These are phyloP conservation scores for Oncopeltus fasciatus DNA, from an alignment of 1,140 invertebrate genomes.

Conservation along the genomic window DNA sequence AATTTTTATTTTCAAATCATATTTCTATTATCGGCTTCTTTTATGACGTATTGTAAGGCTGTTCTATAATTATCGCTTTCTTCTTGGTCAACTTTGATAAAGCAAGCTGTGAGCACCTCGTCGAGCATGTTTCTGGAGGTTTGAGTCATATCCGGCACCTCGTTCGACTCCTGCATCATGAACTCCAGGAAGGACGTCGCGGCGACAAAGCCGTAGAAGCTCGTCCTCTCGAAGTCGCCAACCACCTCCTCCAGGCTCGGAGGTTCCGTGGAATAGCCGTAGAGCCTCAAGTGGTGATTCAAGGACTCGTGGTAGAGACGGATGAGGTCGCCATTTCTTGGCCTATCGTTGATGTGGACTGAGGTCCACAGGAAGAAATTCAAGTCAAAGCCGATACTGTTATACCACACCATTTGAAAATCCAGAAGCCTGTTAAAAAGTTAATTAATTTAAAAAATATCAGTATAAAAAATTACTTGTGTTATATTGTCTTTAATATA, in stretches of 20 bases:
- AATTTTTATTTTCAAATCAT: too few species aligned
- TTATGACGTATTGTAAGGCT: too few species aligned
- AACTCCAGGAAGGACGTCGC: background rate
- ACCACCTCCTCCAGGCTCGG: slow-evolving; percentile 7
- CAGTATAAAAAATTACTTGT: too few species aligned
- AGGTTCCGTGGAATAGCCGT: background rate
- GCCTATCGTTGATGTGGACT: slow-evolving; percentile 3
- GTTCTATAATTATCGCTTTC: too few species aligned
- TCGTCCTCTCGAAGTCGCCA: background rate
- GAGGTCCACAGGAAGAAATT: slow-evolving; percentile 22
- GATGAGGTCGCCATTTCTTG: background rate
- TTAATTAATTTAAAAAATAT: too few species aligned
- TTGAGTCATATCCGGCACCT: background rate
- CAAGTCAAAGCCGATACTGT: slow-evolving; percentile 21
- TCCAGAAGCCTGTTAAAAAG: slow-evolving; percentile 21
- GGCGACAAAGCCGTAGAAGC: background rate
- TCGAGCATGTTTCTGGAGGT: too few species aligned
- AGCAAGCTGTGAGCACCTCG: too few species aligned
- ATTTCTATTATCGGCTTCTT: too few species aligned
- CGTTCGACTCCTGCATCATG: background rate
- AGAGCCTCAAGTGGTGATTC: background rate
- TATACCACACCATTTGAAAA: slow-evolving; percentile 21
- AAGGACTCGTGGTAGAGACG: slow-evolving; percentile 7
- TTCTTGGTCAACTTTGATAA: too few species aligned
- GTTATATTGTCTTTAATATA: too few species aligned